Base-by-base conservation (phyloP, 2,888 invertebrate genomes). In the Thalpophila matura region DNA sequence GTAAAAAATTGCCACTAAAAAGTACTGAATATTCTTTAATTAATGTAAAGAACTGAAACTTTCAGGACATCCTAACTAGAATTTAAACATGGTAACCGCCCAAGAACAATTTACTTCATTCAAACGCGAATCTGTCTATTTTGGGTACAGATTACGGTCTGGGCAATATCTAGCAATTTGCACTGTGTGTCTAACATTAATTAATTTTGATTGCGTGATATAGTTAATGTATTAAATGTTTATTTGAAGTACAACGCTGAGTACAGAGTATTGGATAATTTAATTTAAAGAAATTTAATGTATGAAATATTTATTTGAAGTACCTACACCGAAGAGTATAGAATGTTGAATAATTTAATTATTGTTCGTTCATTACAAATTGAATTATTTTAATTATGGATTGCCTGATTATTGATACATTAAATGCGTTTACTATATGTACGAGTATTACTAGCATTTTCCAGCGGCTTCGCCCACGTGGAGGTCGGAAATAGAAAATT, bases 101-200 rank as follows among this genome's bases (percentile, higher is more conserved):
- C 4, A n/a, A 38, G 43, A 61, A 62, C 68, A 58, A 72, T 75
- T 61, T 54, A 65, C 59, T 55, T 65, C 54, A 47, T 76, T 62
- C 43, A 37, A 63, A 57, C 27, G 26, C 18, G 40, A 72, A 55
- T 72, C 37, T 50, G 55, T 64, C 58, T 64, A 42, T 47, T 47
- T 38, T 6, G 33, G 47, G 20, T 35, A 18, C 24, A 75, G 55
- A 76, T 72, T 72, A 68, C 40, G 50, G 54, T 43, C 16, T 57
- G 24, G 68, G 42, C 37, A 68, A 56, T 54, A 64, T 61, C 16
- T 24, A 70, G 42, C 10, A 37, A 59, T 60, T 60, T 64, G 18
- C 16, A 12, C 20, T 27, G 26, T 56, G 40, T 9, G 33, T 50
- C n/a, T 57, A n/a, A 20, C 7, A n/a, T 42, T 53, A 53, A 62